Conservation (phyloP, 2,113 vertebrate species). For the Cephalopholis sonnerati region DNA sequence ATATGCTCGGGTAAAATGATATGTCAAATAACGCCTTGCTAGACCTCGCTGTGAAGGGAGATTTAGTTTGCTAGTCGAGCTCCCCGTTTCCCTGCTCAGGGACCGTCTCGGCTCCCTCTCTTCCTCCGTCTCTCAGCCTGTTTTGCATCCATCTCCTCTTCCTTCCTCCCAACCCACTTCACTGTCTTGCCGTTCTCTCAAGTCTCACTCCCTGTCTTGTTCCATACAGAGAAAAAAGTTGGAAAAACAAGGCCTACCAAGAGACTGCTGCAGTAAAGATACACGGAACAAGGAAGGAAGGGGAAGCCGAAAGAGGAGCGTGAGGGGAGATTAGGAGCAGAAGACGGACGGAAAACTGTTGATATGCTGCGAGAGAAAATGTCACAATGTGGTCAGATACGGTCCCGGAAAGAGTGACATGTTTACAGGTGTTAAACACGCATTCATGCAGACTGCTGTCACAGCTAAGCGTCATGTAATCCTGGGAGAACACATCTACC, state of each 20-base stretch:
- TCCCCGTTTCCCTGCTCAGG: conserved; percentile 64
- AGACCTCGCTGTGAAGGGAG: conserved; percentile 51
- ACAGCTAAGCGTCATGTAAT: conserved; percentile 2
- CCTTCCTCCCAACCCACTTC: conserved; percentile 55
- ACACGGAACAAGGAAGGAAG: neutral
- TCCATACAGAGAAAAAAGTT: conserved; percentile 40
- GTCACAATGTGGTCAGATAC: conserved; percentile 1
- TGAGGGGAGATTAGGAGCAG: neutral
- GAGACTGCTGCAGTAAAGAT: conserved; percentile 45
- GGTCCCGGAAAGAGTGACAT: neutral
- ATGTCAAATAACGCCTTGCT: conserved; percentile 55
- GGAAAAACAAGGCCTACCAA: conserved; percentile 55
- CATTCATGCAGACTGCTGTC: neutral
- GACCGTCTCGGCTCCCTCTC: conserved; percentile 52
- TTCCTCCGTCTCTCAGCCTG: conserved; percentile 56
- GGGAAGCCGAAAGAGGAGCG: neutral
- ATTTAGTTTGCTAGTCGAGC: conserved; percentile 41
- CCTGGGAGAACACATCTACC: conserved; percentile 19
- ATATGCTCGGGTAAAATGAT: conserved; percentile 55
- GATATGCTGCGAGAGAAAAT: neutral
- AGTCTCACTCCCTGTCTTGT: conserved; percentile 49
- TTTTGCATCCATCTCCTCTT: conserved; percentile 72
- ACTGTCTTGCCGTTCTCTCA: conserved; percentile 47
- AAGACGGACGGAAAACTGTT: conserved; percentile 23
- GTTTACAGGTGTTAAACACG: conserved; percentile 2